Evolutionary conservation across 2,888 invertebrate species (phyloP).

Genomic region (Anoncus sp.): DNA sequence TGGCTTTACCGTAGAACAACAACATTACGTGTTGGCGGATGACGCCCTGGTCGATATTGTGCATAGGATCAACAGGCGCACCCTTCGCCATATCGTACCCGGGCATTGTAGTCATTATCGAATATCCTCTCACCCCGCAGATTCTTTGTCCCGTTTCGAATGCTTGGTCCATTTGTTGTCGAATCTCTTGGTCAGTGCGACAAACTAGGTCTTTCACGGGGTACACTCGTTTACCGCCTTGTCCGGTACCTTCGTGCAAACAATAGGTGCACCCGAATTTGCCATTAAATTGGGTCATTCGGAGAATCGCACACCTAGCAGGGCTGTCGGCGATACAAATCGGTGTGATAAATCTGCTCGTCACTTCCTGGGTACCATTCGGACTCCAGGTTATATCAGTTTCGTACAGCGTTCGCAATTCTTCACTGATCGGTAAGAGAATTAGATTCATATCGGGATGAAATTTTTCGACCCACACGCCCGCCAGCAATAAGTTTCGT

Average conservation of each 20-base stretch:
- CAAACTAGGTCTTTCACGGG: not conserved
- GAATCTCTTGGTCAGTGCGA: slow-evolving; percentile 12
- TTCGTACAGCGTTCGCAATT: slow-evolving; percentile 17
- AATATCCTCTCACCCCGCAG: not conserved
- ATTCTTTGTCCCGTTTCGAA: not conserved
- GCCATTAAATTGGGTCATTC: slow-evolving; percentile 22
- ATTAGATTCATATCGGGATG: slow-evolving; percentile 40
- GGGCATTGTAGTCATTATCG: not conserved
- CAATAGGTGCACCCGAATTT: slow-evolving; percentile 28
- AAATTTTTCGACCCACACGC: slow-evolving; percentile 36
- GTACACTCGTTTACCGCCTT: slow-evolving; percentile 6
- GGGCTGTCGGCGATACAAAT: slow-evolving; percentile 18
- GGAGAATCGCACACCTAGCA: slow-evolving; percentile 9
- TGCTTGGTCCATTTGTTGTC: not conserved
- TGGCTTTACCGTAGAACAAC: not conserved
- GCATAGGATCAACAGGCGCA: slow-evolving; percentile 2
- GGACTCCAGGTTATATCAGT: slow-evolving; percentile 35
- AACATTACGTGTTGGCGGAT: too few relatives aligned
- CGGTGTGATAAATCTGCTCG: slow-evolving; percentile 18
- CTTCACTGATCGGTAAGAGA: slow-evolving; percentile 14
- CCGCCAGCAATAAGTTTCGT: slow-evolving; percentile 38
- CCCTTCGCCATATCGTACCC: slow-evolving; percentile 3
- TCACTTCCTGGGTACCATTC: not conserved
- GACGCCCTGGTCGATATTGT: slow-evolving; percentile 7
- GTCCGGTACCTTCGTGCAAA: not conserved